phyloP scores from a whole-genome alignment of 2,797 vertebrate species.

The Syndactyla subalaris region DNA sequence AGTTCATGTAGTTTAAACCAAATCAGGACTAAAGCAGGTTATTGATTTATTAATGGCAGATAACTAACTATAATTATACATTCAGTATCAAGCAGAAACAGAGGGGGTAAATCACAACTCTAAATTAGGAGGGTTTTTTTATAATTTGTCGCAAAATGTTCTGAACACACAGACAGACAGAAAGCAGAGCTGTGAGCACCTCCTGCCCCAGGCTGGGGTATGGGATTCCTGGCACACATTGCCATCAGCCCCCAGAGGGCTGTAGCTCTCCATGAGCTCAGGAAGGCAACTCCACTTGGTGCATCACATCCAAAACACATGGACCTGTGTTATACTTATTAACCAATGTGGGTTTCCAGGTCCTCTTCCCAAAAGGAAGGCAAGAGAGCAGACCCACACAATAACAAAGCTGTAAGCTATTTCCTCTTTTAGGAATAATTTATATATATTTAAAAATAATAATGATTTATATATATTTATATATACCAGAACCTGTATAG shows the following conservation, averaged over 20 bases:
- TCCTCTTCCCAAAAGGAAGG: neutral
- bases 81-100: neutral
- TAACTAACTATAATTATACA: neutral
- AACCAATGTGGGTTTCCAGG: neutral
- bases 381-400: no score
- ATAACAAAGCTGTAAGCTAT: neutral
- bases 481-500: no score
- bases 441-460: no score
- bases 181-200: neutral
- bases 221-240: fast-evolving
- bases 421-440: no score
- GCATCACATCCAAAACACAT: no score
- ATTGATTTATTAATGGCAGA: neutral
- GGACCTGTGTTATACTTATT: neutral
- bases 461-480: no score
- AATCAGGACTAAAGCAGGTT: neutral
- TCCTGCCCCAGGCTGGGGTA: neutral
- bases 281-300: no score
- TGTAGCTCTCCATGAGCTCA: neutral
- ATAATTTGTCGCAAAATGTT: neutral
- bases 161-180: no score
- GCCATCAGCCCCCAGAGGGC: neutral
- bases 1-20: no score
- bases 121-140: fast-evolving
- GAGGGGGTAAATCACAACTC: neutral